Conservation (phyloP, 2,888 invertebrate species). For the Caenorhabditis virilis region DNA sequence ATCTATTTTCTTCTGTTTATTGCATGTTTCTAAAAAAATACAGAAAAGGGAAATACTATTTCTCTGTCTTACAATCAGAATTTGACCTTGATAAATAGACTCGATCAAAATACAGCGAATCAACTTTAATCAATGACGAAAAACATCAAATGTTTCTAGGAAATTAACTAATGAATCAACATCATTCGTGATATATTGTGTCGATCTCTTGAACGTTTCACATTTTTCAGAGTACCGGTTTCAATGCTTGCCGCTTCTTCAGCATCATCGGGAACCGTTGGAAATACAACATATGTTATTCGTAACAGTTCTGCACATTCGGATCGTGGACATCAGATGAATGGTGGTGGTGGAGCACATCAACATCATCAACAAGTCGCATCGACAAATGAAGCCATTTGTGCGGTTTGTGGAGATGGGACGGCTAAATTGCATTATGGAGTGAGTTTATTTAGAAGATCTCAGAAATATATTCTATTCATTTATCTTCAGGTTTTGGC, state of each 20-base stretch:
- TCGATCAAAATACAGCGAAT: too few relatives aligned
- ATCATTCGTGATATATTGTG: too few relatives aligned
- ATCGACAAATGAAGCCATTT: conserved; percentile 48
- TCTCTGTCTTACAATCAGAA: too few relatives aligned
- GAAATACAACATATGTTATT: conserved; percentile 37
- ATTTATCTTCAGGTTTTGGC: conserved; percentile 40
- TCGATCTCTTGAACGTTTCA: too few relatives aligned
- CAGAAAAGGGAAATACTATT: too few relatives aligned
- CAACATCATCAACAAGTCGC: background rate
- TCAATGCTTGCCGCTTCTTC: conserved; percentile 42
- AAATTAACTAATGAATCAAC: too few relatives aligned
- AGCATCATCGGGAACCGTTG: conserved; percentile 22
- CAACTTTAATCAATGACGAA: too few relatives aligned
- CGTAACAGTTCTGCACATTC: conserved; percentile 1
- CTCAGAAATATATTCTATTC: too few relatives aligned
- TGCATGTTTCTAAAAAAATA: too few relatives aligned
- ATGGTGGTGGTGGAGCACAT: background rate
- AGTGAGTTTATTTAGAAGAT: conserved; percentile 35
- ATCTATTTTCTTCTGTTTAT: too few relatives aligned
- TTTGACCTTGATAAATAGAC: too few relatives aligned
- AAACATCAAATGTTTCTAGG: too few relatives aligned
- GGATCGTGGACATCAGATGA: background rate
- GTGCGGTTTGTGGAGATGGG: conserved; percentile 67
- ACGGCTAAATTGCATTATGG: conserved; percentile 65
- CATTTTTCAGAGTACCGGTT: conserved; percentile 45